These are phyloP conservation scores for Schizaphis graminum DNA, from an alignment of 2,888 invertebrate species.

Conservation along the genomic window DNA sequence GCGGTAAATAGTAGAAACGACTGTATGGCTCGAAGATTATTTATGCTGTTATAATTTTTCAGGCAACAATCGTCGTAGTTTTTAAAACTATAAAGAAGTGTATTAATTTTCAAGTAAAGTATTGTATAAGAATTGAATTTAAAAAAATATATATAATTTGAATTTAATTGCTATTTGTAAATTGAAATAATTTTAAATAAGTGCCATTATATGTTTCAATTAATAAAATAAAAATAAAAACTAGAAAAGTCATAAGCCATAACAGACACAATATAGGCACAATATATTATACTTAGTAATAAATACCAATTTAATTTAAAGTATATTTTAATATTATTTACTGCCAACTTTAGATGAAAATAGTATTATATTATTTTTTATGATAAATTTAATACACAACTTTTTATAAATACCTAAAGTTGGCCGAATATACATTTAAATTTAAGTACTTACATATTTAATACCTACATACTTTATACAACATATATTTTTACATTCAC, in stretches of 20 bases:
- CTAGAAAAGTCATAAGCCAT: neutral
- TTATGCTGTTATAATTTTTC: neutral
- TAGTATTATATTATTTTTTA: neutral
- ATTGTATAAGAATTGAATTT: neutral
- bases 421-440: neutral
- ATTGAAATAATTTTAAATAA: neutral
- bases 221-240: neutral
- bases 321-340: neutral
- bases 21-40: neutral
- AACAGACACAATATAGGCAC: neutral
- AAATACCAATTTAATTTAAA: neutral
- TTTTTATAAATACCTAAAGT: neutral
- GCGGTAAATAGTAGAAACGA: neutral
- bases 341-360: neutral
- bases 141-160: neutral
- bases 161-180: neutral
- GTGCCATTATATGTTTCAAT: neutral
- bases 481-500: conserved; percentile 2
- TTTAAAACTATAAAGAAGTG: neutral
- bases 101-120: neutral
- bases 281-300: neutral
- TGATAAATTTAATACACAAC: neutral
- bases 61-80: neutral
- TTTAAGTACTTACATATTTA: neutral
- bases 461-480: conserved; percentile 10